Evolutionary conservation across 2,797 vertebrate genomes (phyloP), one percentile per base, ranked within the genome.

Genomic region (Acanthornis magna): DNA sequence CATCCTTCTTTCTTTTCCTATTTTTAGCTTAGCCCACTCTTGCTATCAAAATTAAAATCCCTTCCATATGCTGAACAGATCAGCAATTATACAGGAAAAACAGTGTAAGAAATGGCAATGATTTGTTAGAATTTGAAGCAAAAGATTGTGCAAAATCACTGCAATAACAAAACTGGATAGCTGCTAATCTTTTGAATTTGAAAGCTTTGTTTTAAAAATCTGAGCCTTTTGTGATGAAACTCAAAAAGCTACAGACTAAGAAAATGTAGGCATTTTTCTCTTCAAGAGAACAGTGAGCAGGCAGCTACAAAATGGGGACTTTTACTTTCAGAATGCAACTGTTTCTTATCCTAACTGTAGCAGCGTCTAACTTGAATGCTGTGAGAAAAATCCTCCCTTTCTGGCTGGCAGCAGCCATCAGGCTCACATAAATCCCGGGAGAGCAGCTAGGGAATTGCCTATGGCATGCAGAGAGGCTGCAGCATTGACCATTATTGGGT

Each of bases 21-120:
- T 87, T 94, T 85, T 95, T 68, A 95, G 38, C 65, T 88, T 82
- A 90, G 85, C 88, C 88, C 80, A 93, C 85, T 95, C 85, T 54
- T 2, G 45, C 89, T 74, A 82, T 85, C 89, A 86, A 79, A 93
- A 89, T 72, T 90, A 54, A 93, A 92, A 66, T 7, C 60, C 50
- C 58, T 91, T 82, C 84, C 91, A 82, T 91, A 86, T 72, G 88
- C 74, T 86, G 85, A 90, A 68, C 0, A 80, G 57, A 96, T 65
- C 23, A 85, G 78, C 50, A 82, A 77, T 74, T 85, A 82, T 11
- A 47, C 22, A 72, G 54, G n/a, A 23, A 61, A 91, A 91, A 91
- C 32, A 27, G 91, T 66, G 29, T 55, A 84, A 84, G 42, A 88
- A 86, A 85, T 8, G n/a, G 43, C 57, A 86, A 57, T 6, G 15